A percentile compares a stretch with the other conserved stretches of the same genome.
These are phyloP conservation scores for Cnemophilus loriae DNA, from an alignment of 2,113 vertebrate genomes.

Conservation along the genomic window DNA sequence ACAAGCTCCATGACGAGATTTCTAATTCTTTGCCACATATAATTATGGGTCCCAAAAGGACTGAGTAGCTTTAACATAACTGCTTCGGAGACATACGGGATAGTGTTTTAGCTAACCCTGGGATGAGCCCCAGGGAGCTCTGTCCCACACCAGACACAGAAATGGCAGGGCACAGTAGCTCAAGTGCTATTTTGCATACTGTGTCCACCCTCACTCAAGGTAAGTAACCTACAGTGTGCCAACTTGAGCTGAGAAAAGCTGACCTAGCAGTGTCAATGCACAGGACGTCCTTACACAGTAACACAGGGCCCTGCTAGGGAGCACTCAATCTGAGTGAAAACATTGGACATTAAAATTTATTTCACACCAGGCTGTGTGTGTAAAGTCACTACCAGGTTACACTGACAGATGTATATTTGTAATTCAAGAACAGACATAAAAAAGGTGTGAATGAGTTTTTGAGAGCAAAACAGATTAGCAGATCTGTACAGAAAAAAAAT, in stretches of 20 bases:
- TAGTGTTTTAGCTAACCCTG: not conserved
- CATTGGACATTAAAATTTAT: not conserved
- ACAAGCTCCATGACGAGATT: not conserved
- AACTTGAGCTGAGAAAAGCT: not conserved
- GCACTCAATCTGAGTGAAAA: not conserved
- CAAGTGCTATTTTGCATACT: not conserved
- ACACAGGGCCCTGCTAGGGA: not conserved
- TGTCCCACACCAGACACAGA: not conserved
- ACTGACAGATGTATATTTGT: not conserved
- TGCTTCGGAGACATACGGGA: not conserved
- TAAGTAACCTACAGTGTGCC: not conserved
- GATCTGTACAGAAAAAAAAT: not conserved
- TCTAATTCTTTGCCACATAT: not conserved
- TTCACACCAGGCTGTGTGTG: not conserved
- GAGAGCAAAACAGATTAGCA: not conserved
- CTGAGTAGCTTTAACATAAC: not conserved
- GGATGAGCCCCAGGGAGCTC: not conserved
- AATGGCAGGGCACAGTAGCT: not conserved
- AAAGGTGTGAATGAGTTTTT: not conserved
- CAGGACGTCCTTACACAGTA: not conserved
- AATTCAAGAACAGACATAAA: not conserved
- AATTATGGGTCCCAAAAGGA: not conserved
- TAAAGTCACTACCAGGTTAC: not conserved
- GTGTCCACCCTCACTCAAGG: not conserved
- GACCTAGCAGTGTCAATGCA: not conserved